Evolutionary conservation across 1,140 invertebrate genomes (phyloP), one percentile per base, ranked within the genome.

Genomic region (Pissodes strobi): DNA sequence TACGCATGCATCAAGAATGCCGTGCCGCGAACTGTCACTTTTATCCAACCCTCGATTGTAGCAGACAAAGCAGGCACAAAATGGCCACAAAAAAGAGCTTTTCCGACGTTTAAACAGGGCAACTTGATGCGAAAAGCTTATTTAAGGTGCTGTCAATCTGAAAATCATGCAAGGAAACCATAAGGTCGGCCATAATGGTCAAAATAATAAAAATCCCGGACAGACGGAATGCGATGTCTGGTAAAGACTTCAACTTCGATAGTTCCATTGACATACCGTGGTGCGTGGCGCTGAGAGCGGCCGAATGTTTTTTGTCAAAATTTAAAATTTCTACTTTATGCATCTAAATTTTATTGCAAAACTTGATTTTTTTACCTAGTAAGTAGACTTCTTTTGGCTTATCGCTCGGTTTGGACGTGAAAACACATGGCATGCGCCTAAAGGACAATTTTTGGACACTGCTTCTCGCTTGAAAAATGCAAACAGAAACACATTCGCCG

Each of bases 1-100:
- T 65, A 65, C 63, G 63, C 63, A 59, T 65, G 52, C 53, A 65
- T 65, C 34, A 65, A 45, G 55, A 59, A 65, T 65, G 53, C 63
- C 55, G 61, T 64, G 41, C 52, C 13, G 41, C 27, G 63, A 65
- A 59, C 56, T 65, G 53, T 65, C 63, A 65, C 46, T 65, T 64
- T 65, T 30, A 49, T 59, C 22, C 52, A 64, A 38, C 61, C 43
- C 38, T 62, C 25, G 37, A 45, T 38, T 21, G 21, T 23, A 34
- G n/a, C 38, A 56, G 56, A 64, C 51, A 64, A 64, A 64, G 52
- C 61, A 23, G 19, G 34, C 37, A 45, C 19, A 53, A 45, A 52
- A 51, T 22, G 34, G 45, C 19, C 12, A 13, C 25, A 27, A 49
- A 49, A 46, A 23, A 22, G 25, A n/a, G 21, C 10, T 49, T 49